Percentiles rank a stretch among this genome's conserved stretches.
These are phyloP conservation scores for Napeogenes sylphis DNA, from an alignment of 2,888 invertebrate species.

Conservation along the genomic window DNA sequence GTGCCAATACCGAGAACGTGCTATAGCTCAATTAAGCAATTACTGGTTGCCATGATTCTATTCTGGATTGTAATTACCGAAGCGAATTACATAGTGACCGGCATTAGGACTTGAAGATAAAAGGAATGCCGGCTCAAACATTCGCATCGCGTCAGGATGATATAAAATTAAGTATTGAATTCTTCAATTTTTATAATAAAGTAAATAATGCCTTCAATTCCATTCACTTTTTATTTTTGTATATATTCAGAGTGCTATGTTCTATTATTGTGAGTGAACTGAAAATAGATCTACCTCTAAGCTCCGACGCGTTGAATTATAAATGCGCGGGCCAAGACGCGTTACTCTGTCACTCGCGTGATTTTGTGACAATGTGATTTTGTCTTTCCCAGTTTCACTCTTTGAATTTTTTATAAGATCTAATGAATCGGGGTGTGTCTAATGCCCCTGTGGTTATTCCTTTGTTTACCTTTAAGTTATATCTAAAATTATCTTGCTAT, in stretches of 20 bases:
- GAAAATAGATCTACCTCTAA: slow-evolving; percentile 48
- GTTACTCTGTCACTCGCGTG: slow-evolving; percentile 68
- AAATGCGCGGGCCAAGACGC: slow-evolving; percentile 60
- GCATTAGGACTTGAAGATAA: background rate
- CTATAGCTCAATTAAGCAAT: slow-evolving; percentile 55
- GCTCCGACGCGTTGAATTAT: slow-evolving; percentile 60
- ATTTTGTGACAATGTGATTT: slow-evolving; percentile 78
- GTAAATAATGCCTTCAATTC: too few relatives aligned
- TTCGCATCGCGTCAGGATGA: background rate
- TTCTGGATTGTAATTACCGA: slow-evolving; percentile 37
- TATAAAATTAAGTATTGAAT: too few relatives aligned
- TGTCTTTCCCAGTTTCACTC: slow-evolving; percentile 68
- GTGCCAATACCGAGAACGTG: slow-evolving; percentile 27
- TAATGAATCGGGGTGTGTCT: slow-evolving; percentile 56
- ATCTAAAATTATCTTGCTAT: background rate
- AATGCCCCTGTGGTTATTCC: slow-evolving; percentile 57
- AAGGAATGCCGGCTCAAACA: background rate
- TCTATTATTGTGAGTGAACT: background rate
- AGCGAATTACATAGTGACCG: slow-evolving; percentile 31
- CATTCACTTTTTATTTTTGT: too few relatives aligned
- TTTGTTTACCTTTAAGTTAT: slow-evolving; percentile 29
- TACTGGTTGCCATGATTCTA: slow-evolving; percentile 42
- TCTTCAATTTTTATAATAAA: too few relatives aligned
- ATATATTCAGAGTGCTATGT: too few relatives aligned
- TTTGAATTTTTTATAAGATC: slow-evolving; percentile 72